These are phyloP conservation scores for Oncorhynchus kisutch DNA, from an alignment of 2,113 vertebrate species.

Conservation along the genomic window DNA sequence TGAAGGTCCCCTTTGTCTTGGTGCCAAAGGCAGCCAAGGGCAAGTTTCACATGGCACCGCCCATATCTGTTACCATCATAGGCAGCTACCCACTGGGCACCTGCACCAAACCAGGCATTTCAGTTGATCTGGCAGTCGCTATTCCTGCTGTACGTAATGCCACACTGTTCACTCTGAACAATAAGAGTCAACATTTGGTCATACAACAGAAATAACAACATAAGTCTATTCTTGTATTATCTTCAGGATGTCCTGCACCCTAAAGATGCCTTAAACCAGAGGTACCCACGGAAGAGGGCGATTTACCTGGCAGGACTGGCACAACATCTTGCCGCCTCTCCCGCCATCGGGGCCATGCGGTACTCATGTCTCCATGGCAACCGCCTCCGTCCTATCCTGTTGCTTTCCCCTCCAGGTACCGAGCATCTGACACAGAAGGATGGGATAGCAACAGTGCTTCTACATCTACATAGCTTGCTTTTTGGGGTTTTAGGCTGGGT, in stretches of 20 bases:
- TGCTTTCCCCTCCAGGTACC: conserved; percentile 83
- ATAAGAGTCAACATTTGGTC: background rate
- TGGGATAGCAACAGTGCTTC: no score
- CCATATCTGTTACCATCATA: conserved; percentile 80
- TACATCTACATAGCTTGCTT: no score
- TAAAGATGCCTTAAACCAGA: conserved; percentile 91
- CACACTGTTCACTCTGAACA: background rate
- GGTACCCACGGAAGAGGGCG: conserved; percentile 92
- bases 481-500: no score
- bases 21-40: conserved; percentile 84
- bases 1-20: conserved; percentile 86
- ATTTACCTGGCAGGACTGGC: conserved; percentile 88
- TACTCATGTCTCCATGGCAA: conserved; percentile 90
- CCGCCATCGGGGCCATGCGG: conserved; percentile 78
- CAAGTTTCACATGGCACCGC: conserved; percentile 84
- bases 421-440: no score
- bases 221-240: background rate
- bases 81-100: conserved; percentile 94
- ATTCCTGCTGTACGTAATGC: conserved; percentile 84
- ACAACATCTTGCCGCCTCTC: conserved; percentile 72
- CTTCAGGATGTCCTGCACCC: conserved; percentile 85
- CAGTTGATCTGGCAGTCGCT: conserved; percentile 84
- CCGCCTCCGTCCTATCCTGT: conserved; percentile 83
- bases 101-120: conserved; percentile 82
- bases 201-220: background rate